Evolutionary conservation across 1,140 invertebrate genomes (phyloP).

Genomic region (Nasonia longicornis): DNA sequence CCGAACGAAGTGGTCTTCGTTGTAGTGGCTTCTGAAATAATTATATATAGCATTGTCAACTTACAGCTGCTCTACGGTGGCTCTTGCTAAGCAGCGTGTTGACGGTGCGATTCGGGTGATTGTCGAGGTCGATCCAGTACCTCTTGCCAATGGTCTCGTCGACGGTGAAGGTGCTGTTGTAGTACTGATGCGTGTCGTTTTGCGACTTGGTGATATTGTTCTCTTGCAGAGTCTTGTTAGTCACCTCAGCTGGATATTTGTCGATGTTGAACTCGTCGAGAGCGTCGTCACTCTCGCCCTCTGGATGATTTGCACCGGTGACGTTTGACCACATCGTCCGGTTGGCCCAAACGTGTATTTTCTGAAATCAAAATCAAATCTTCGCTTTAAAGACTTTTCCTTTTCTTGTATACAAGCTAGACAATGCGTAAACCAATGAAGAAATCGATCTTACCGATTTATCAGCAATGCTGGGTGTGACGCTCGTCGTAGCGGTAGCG

Average conservation of each 20-base stretch:
- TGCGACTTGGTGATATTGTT: conserved; percentile 69
- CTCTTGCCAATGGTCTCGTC: conserved; percentile 71
- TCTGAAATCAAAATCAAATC: conserved; percentile 19
- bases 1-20: too few relatives aligned
- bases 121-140: conserved; percentile 82
- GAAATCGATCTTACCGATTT: conserved; percentile 13
- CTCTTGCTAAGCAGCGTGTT: conserved; percentile 85
- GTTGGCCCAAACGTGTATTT: conserved; percentile 51
- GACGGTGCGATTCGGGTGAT: conserved; percentile 70
- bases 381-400: not conserved
- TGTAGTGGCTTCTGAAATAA: too few relatives aligned
- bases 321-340: conserved; percentile 52
- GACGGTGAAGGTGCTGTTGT: conserved; percentile 79
- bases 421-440: not conserved
- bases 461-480: conserved; percentile 33
- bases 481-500: not conserved
- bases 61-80: conserved; percentile 88
- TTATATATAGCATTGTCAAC: conserved; percentile 56
- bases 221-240: conserved; percentile 64
- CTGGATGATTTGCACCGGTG: not conserved
- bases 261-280: conserved; percentile 62
- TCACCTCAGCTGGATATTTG: conserved; percentile 61
- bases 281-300: not conserved
- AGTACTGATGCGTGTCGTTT: conserved; percentile 82
- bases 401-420: too few relatives aligned